phyloP scores from a whole-genome alignment of 2,797 vertebrate species.

The Geotrypetes seraphini region DNA sequence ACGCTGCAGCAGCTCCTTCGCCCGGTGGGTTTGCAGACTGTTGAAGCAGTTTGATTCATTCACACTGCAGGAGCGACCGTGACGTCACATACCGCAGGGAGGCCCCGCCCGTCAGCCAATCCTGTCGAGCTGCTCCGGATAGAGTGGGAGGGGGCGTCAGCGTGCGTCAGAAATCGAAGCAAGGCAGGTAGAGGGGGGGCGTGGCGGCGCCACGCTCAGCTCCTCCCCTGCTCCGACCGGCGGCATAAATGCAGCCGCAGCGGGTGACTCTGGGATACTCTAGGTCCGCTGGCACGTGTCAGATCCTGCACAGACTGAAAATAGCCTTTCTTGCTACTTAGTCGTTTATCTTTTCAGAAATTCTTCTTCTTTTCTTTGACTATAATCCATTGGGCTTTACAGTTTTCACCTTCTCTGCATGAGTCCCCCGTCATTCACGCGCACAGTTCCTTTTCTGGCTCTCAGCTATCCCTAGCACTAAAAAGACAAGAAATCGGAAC shows the following conservation, averaged over 20 bases:
- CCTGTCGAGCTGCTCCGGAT: conserved; percentile 1
- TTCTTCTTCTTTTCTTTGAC: too few species aligned
- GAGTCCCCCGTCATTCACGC: too few species aligned
- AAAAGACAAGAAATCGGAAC: too few species aligned
- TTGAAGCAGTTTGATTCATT: conserved; percentile 77
- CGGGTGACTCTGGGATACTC: too few species aligned
- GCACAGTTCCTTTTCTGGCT: too few species aligned
- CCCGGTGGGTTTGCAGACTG: conserved; percentile 61
- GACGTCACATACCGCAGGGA: conserved; percentile 74
- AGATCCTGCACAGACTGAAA: too few species aligned
- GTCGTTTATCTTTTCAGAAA: fast-evolving
- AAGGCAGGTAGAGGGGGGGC: conserved; percentile 30
- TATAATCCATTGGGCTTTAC: too few species aligned
- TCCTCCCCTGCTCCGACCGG: neutral
- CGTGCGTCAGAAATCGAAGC: neutral
- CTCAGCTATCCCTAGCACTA: too few species aligned
- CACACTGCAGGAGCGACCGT: conserved; percentile 81
- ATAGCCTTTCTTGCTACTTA: fast-evolving
- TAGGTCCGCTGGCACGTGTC: too few species aligned
- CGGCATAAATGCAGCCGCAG: neutral
- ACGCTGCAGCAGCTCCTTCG: conserved; percentile 41
- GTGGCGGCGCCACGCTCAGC: conserved; percentile 39
- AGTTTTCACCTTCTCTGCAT: too few species aligned
- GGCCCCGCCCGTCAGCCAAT: conserved; percentile 50
- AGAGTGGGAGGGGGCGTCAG: neutral